phyloP scores from a whole-genome alignment of 2,888 invertebrate species.

The Lithophane semibrunnea region DNA sequence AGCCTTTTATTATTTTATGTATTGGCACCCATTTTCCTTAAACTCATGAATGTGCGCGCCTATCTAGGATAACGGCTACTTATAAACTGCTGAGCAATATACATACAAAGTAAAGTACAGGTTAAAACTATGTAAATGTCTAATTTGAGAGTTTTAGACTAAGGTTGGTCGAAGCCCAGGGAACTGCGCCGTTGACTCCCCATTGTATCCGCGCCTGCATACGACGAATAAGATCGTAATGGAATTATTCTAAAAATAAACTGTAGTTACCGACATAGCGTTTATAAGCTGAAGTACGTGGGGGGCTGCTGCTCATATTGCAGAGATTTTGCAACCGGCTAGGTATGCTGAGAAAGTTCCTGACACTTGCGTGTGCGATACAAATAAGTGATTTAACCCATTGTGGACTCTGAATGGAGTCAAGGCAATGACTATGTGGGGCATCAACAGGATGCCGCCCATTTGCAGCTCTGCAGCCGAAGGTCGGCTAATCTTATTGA shows the following conservation, averaged over 20 bases:
- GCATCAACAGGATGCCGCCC: slow-evolving; percentile 56
- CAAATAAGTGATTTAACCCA: slow-evolving; percentile 35
- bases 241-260: neutral
- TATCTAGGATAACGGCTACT: no score
- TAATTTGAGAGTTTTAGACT: no score
- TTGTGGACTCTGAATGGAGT: slow-evolving; percentile 54
- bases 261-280: neutral
- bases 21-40: no score
- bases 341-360: neutral
- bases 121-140: no score
- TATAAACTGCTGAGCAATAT: no score
- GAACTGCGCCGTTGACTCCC: no score
- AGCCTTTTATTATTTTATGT: no score
- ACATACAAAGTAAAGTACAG: no score
- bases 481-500: slow-evolving; percentile 47
- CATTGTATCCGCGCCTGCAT: neutral
- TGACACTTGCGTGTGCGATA: neutral
- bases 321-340: neutral
- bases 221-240: neutral
- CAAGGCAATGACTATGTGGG: slow-evolving; percentile 61
- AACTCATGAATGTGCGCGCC: no score
- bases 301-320: neutral
- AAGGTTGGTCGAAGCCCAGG: no score
- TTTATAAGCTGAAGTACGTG: neutral
- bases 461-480: slow-evolving; percentile 55